Conservation (phyloP, 2,888 invertebrate genomes). For the Lutraria lutraria region DNA sequence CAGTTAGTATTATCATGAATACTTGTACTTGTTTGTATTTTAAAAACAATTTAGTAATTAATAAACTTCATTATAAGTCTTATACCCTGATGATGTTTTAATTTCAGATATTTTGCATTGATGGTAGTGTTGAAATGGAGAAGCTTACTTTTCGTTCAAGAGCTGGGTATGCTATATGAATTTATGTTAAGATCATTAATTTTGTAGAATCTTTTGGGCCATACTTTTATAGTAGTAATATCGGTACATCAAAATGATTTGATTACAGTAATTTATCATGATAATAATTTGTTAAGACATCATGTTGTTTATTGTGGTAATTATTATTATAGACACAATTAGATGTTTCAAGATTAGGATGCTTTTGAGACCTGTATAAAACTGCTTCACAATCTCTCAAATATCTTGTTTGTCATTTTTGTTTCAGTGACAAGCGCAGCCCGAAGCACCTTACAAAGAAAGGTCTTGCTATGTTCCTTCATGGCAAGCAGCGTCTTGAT, state of each 20-base stretch:
- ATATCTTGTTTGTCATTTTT: neutral
- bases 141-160: slow-evolving; percentile 81
- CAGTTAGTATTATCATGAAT: too few species aligned
- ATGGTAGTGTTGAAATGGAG: slow-evolving; percentile 84
- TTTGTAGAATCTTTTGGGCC: too few species aligned
- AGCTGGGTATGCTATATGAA: slow-evolving; percentile 80
- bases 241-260: too few species aligned
- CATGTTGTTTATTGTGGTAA: too few species aligned
- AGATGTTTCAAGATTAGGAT: too few species aligned
- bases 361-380: neutral
- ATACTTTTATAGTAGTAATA: too few species aligned
- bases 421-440: slow-evolving; percentile 81
- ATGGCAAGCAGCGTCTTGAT: slow-evolving; percentile 81
- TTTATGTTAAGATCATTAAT: too few species aligned
- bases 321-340: too few species aligned
- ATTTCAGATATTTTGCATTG: slow-evolving; percentile 84
- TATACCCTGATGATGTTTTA: neutral
- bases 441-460: slow-evolving; percentile 80
- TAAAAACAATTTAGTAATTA: too few species aligned
- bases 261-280: too few species aligned
- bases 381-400: neutral
- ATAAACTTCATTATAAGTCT: neutral
- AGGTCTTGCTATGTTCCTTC: slow-evolving; percentile 82
- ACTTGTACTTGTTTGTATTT: too few species aligned
- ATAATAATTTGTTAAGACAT: too few species aligned